A percentile compares a stretch with the other conserved stretches of the same genome.
Evolutionary conservation across 2,888 invertebrate species (phyloP).

Genomic region (Morpho helenor): DNA sequence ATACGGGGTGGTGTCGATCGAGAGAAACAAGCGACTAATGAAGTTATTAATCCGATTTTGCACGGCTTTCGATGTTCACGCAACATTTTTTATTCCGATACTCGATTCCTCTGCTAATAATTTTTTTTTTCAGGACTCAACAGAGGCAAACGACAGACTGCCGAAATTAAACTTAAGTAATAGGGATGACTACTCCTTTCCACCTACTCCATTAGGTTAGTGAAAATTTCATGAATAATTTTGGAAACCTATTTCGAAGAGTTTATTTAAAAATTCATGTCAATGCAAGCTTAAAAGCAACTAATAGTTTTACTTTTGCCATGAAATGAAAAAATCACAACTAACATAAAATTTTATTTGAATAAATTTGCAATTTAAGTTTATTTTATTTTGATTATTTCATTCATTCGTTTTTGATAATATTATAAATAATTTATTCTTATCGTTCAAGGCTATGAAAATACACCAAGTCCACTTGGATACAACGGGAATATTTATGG

Average conservation of each 20-base stretch:
- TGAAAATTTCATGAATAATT: neutral
- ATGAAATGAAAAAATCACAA: too few species aligned
- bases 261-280: too few species aligned
- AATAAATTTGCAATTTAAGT: too few species aligned
- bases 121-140: slow-evolving; percentile 44
- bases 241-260: too few species aligned
- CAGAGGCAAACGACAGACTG: slow-evolving; percentile 32
- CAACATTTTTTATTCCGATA: slow-evolving; percentile 42
- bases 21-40: slow-evolving; percentile 76
- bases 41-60: slow-evolving; percentile 78
- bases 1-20: slow-evolving; percentile 72
- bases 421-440: neutral
- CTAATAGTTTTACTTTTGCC: too few species aligned
- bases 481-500: slow-evolving; percentile 37
- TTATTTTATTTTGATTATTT: too few species aligned
- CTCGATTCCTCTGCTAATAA: neutral
- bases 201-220: slow-evolving; percentile 51
- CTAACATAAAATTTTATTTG: too few species aligned
- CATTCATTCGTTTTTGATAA: too few species aligned
- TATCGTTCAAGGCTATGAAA: slow-evolving; percentile 14
- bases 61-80: slow-evolving; percentile 61
- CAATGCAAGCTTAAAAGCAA: too few species aligned
- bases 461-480: slow-evolving; percentile 14
- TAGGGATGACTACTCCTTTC: slow-evolving; percentile 49
- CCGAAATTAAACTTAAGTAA: slow-evolving; percentile 34